Evolutionary conservation across 2,797 vertebrate species (phyloP).

Genomic region (Meda fulgida): DNA sequence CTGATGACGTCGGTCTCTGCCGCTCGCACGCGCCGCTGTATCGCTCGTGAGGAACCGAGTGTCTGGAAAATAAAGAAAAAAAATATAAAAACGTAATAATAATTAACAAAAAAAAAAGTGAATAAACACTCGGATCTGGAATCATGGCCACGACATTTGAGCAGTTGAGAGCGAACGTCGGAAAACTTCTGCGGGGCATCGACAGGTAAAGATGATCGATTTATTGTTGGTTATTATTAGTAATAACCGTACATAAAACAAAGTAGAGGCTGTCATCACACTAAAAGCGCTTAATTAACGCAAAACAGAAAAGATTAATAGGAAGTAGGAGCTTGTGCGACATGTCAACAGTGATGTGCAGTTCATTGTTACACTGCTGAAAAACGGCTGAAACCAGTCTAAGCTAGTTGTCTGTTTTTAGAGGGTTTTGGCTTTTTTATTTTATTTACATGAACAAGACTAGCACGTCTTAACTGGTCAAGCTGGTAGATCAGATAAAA

Average conservation of each 20-base stretch:
- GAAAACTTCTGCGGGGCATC: conserved; percentile 89
- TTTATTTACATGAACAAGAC: too few relatives aligned
- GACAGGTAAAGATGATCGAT: conserved; percentile 80
- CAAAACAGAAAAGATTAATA: fast-evolving
- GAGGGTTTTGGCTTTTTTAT: too few relatives aligned
- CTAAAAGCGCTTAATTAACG: not conserved
- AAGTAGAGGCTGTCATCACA: not conserved
- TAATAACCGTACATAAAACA: not conserved
- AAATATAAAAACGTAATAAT: fast-evolving
- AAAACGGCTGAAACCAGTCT: too few relatives aligned
- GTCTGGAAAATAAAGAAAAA: not conserved
- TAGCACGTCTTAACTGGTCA: too few relatives aligned
- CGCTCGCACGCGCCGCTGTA: not conserved
- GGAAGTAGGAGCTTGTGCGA: too few relatives aligned
- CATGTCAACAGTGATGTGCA: too few relatives aligned
- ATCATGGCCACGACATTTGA: conserved; percentile 86
- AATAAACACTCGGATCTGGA: not conserved
- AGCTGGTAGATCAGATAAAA: too few relatives aligned
- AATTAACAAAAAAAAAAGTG: conserved; percentile 22
- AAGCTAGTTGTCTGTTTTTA: too few relatives aligned
- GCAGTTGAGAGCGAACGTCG: conserved; percentile 93
- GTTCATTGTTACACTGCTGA: too few relatives aligned
- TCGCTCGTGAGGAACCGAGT: not conserved
- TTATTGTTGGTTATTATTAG: not conserved
- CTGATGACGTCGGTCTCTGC: not conserved